Evolutionary conservation across 2,888 invertebrate genomes (phyloP).

Genomic region (Phengaris alcon): DNA sequence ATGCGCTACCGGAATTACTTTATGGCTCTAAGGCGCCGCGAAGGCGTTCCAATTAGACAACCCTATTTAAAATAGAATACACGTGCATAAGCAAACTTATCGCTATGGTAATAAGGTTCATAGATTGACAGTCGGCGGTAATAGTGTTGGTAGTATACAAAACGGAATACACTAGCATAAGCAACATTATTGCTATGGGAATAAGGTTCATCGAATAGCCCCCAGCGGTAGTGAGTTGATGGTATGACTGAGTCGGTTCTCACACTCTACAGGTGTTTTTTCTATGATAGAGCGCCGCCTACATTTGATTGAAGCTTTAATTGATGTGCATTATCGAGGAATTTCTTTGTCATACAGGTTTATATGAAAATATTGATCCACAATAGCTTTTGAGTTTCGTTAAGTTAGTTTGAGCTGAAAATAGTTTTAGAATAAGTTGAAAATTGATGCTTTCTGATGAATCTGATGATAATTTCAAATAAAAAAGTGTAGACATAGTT

Average conservation of each 20-base stretch:
- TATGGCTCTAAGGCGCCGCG: constrained; percentile 70
- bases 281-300: constrained; percentile 56
- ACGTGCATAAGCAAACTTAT: constrained; percentile 43
- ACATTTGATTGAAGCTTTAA: constrained; percentile 58
- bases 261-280: constrained; percentile 69
- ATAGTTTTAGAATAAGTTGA: too few relatives aligned
- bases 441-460: too few relatives aligned
- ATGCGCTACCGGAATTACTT: constrained; percentile 74
- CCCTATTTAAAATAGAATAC: constrained; percentile 36
- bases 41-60: constrained; percentile 61
- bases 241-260: constrained; percentile 48
- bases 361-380: background rate
- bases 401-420: too few relatives aligned
- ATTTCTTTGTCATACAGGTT: constrained; percentile 36
- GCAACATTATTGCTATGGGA: constrained; percentile 41
- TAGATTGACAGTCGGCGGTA: background rate
- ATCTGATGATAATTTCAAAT: too few relatives aligned
- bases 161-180: constrained; percentile 31
- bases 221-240: too few relatives aligned
- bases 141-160: background rate
- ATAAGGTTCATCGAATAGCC: background rate
- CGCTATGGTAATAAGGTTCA: constrained; percentile 11
- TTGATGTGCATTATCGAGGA: constrained; percentile 42
- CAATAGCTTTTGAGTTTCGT: background rate
- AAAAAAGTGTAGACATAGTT: too few relatives aligned